A percentile compares a stretch with the other conserved stretches of the same genome.
These are phyloP conservation scores for Agrotis puta DNA, from an alignment of 2,888 invertebrate genomes.

Conservation along the genomic window DNA sequence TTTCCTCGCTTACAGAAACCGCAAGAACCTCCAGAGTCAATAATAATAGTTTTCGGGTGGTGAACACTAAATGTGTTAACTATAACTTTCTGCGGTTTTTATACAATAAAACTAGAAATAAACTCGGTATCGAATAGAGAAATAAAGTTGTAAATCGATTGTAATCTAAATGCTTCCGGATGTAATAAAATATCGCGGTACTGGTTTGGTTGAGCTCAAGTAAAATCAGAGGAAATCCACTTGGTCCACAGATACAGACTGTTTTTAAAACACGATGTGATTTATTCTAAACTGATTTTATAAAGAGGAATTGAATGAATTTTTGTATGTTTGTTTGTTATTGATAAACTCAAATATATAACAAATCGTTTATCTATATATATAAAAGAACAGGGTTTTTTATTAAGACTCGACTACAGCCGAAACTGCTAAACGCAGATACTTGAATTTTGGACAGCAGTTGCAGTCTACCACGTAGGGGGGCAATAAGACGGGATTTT, in stretches of 20 bases:
- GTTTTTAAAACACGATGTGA: not conserved
- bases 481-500: too few relatives aligned
- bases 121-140: constrained; percentile 32
- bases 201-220: constrained; percentile 4
- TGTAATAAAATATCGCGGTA: constrained; percentile 16
- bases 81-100: constrained; percentile 52
- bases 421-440: too few relatives aligned
- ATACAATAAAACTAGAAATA: constrained; percentile 18
- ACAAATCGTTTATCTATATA: too few relatives aligned
- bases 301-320: too few relatives aligned
- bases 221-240: constrained; percentile 12
- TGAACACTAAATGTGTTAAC: constrained; percentile 49
- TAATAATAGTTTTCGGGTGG: constrained; percentile 49
- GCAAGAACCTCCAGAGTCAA: constrained; percentile 40
- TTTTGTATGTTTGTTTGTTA: too few relatives aligned
- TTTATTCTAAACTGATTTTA: too few relatives aligned
- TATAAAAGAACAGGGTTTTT: too few relatives aligned
- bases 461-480: too few relatives aligned
- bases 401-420: too few relatives aligned
- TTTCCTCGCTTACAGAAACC: constrained; percentile 52
- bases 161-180: constrained; percentile 29
- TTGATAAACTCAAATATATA: too few relatives aligned
- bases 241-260: not conserved
- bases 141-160: constrained; percentile 42
- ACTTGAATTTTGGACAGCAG: too few relatives aligned